These are phyloP conservation scores for Brachionus rubens DNA, from an alignment of 1,140 invertebrate genomes.

Conservation along the genomic window DNA sequence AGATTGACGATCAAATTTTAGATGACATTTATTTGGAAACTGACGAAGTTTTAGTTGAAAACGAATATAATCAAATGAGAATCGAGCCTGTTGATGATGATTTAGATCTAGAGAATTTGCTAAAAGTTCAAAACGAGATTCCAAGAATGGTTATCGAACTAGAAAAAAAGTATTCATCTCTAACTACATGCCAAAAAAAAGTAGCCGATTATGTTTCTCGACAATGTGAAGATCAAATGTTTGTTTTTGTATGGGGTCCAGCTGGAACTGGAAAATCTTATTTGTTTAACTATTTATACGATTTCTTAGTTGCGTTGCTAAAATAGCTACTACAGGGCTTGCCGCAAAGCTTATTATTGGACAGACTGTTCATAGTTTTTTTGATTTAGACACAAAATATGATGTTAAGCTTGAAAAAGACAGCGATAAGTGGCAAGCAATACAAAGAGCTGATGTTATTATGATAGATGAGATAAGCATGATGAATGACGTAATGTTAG, in stretches of 20 bases:
- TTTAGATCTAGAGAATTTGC: too few relatives aligned
- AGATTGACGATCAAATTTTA: too few relatives aligned
- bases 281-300: background rate
- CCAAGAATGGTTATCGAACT: too few relatives aligned
- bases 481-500: background rate
- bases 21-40: too few relatives aligned
- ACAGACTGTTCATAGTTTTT: background rate
- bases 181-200: background rate
- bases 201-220: background rate
- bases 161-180: too few relatives aligned
- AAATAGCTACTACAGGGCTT: background rate
- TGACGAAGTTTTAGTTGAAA: too few relatives aligned
- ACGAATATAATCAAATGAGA: too few relatives aligned
- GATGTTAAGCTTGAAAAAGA: conserved; percentile 4
- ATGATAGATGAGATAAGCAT: conserved; percentile 4
- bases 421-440: background rate
- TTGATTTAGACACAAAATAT: background rate
- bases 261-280: background rate
- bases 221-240: background rate
- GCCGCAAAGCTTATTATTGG: background rate
- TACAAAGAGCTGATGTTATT: background rate
- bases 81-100: too few relatives aligned
- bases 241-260: background rate
- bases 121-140: too few relatives aligned
- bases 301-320: background rate